phyloP scores from a whole-genome alignment of 2,888 invertebrate species.

The Morpho achilles region DNA sequence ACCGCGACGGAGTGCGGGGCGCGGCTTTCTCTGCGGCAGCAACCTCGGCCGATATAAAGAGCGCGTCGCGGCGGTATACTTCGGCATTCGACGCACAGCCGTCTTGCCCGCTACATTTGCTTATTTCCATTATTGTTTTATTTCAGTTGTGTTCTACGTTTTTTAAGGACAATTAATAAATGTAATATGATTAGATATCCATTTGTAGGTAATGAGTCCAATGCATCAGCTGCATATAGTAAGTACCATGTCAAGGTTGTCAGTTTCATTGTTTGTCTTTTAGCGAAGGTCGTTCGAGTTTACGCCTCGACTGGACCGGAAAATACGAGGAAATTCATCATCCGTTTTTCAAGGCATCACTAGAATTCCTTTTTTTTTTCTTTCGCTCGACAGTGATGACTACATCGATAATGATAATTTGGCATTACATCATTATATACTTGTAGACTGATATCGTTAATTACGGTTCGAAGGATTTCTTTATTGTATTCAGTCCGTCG shows the following conservation, averaged over 20 bases:
- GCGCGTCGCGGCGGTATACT: constrained; percentile 70
- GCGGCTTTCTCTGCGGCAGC: constrained; percentile 69
- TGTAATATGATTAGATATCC: constrained; percentile 57
- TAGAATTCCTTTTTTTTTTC: constrained; percentile 42
- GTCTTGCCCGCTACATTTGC: constrained; percentile 71
- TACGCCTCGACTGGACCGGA: constrained; percentile 63
- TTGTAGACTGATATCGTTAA: constrained; percentile 33
- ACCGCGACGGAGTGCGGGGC: constrained; percentile 61
- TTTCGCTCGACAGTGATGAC: constrained; percentile 14
- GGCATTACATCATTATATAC: constrained; percentile 43
- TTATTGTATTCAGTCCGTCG: constrained; percentile 53
- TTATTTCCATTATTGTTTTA: constrained; percentile 36
- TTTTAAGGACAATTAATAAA: constrained; percentile 55
- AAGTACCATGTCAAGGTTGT: constrained; percentile 74
- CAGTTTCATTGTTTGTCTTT: constrained; percentile 72
- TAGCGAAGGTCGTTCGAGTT: constrained; percentile 65
- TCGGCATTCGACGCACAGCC: constrained; percentile 78
- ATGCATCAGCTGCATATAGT: constrained; percentile 51
- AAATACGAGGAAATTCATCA: constrained; percentile 75
- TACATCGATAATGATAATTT: constrained; percentile 9
- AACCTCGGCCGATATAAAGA: constrained; percentile 71
- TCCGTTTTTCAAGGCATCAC: constrained; percentile 68
- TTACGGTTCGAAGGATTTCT: constrained; percentile 47
- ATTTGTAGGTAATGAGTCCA: constrained; percentile 66
- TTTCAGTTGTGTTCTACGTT: constrained; percentile 28